These are phyloP conservation scores for Grantiella picta DNA, from an alignment of 2,113 vertebrate genomes.

Conservation along the genomic window DNA sequence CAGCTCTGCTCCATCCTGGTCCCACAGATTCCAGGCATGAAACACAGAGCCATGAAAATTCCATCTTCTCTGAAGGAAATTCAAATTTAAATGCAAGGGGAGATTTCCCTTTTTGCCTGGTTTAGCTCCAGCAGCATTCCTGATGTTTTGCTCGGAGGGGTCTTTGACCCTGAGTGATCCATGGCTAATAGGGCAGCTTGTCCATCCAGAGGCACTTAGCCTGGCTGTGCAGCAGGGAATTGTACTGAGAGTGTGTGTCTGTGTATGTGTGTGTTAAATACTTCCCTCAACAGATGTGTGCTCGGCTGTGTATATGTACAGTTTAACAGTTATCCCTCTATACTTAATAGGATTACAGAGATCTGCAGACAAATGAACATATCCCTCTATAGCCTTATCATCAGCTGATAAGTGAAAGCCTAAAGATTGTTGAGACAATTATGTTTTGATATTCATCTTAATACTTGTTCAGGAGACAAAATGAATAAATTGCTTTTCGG, in stretches of 20 bases:
- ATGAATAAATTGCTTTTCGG: background rate
- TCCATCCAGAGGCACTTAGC: background rate
- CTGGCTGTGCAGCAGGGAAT: background rate
- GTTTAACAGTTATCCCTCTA: slow-evolving; percentile 47
- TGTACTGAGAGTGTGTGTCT: background rate
- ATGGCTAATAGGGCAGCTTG: accelerated
- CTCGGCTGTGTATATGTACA: background rate
- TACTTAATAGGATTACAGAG: slow-evolving; percentile 65
- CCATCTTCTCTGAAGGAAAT: background rate
- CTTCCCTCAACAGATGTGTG: background rate
- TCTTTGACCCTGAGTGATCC: background rate
- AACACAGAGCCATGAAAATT: background rate
- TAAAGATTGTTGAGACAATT: slow-evolving; percentile 68
- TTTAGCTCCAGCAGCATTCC: background rate
- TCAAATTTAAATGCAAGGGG: background rate
- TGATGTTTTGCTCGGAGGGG: background rate
- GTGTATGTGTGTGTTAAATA: background rate
- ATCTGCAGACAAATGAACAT: slow-evolving; percentile 61
- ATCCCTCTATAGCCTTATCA: slow-evolving; percentile 35
- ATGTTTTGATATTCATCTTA: slow-evolving; percentile 71
- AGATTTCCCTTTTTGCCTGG: background rate
- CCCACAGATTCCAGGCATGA: background rate
- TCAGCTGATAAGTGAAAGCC: slow-evolving; percentile 69
- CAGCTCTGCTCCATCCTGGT: background rate
- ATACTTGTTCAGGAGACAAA: slow-evolving; percentile 48